phyloP scores from a whole-genome alignment of 2,888 invertebrate genomes.

The Mechanitis messenoides region DNA sequence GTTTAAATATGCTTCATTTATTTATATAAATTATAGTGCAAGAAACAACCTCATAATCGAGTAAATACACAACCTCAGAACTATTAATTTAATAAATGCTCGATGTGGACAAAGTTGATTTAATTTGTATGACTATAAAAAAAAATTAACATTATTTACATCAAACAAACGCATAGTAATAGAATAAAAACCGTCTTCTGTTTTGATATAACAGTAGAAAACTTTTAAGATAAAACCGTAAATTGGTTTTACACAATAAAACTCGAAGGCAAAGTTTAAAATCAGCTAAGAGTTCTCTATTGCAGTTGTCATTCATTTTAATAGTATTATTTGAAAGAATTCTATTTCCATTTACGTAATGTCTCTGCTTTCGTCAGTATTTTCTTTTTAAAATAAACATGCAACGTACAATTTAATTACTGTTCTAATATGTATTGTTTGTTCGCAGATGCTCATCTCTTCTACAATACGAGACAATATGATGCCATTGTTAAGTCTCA shows the following conservation, averaged over 20 bases:
- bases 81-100: too few species aligned
- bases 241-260: neutral
- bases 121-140: too few species aligned
- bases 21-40: too few species aligned
- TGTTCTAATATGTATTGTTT: slow-evolving; percentile 38
- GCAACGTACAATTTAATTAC: slow-evolving; percentile 25
- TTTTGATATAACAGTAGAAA: neutral
- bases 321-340: neutral
- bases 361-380: slow-evolving; percentile 3
- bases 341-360: neutral
- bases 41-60: too few species aligned
- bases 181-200: neutral
- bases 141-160: too few species aligned
- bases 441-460: slow-evolving; percentile 57
- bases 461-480: slow-evolving; percentile 42
- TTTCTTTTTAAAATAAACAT: slow-evolving; percentile 18
- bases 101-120: too few species aligned
- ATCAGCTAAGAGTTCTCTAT: neutral
- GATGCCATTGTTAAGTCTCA: slow-evolving; percentile 41
- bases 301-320: neutral
- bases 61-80: too few species aligned
- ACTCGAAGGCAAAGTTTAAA: neutral
- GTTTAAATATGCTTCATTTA: too few species aligned
- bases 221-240: neutral
- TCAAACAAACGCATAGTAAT: too few species aligned